Evolutionary conservation across 2,797 vertebrate genomes (phyloP).

Genomic region (Acanthornis magna): DNA sequence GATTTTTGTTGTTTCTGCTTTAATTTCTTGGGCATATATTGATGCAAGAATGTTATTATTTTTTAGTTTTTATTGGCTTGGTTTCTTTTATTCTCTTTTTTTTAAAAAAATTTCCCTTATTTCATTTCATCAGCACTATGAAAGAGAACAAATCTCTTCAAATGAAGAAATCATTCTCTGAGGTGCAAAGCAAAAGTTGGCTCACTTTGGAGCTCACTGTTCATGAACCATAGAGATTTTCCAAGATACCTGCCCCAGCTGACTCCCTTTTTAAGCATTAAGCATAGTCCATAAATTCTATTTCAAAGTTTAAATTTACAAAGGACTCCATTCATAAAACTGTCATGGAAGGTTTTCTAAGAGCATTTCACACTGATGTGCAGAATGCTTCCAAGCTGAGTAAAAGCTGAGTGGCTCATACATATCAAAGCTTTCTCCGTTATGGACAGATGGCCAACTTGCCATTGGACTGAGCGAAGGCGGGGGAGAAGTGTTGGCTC

Average conservation of each 20-base stretch:
- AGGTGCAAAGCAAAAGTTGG: neutral
- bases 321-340: constrained; percentile 44
- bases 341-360: constrained; percentile 15
- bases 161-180: neutral
- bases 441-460: constrained; percentile 2
- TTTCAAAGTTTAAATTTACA: constrained; percentile 43
- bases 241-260: neutral
- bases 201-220: neutral
- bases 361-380: constrained; percentile 30
- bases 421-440: constrained; percentile 42
- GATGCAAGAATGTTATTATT: neutral
- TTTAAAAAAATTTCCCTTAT: too few relatives aligned
- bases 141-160: neutral
- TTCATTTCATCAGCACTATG: neutral
- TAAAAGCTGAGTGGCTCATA: neutral
- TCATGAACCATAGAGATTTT: neutral
- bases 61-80: neutral
- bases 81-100: neutral
- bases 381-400: constrained; percentile 21
- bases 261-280: constrained; percentile 3
- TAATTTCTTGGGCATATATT: neutral
- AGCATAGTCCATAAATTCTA: constrained; percentile 16
- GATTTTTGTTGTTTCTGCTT: neutral
- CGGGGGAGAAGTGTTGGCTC: neutral
- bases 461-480: neutral